Evolutionary conservation across 2,888 invertebrate species (phyloP), one percentile per base, ranked within the genome.

Genomic region (Frankliniella intonsa): DNA sequence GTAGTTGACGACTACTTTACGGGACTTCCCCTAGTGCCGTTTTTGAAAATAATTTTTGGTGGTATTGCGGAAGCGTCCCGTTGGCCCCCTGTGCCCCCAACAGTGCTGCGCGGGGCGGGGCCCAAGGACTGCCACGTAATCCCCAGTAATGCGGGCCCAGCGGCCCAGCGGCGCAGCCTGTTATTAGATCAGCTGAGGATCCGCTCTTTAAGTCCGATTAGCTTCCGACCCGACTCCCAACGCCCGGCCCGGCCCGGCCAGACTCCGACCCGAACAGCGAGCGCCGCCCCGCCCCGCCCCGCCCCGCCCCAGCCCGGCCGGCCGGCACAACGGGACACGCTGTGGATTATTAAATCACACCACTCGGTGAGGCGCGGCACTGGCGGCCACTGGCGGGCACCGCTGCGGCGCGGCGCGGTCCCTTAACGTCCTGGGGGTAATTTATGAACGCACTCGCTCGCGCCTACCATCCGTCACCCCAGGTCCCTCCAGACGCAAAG

Each of bases 171-270:
- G 12, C 62, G 62, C 17, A 12, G 25, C 69, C 69, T 76, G 69
- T 76, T 76, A 76, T 76, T 76, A 76, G 25, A 76, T 76, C 69
- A 38, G 38, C 38, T 38, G 25, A 25, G 69, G 69, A 55, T 55
- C 55, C 55, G 55, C 55, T 55, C 55, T 76, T 76, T 76, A 76
- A 76, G 69, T 76, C 69, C 69, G 69, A 76, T 76, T 76, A 76
- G 69, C 25, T 76, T 25, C 69, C 69, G 69, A 76, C 69, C 12
- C 69, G 62, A n/a, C 62, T 62, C 17, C 14, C 19, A n/a, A 17
- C 14, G 62, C 19, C 17, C 62, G 62, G 62, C 62, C 14, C 19
- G 17, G 55, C 55, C 55, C 3, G 14, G 55, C 14, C 55, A 2
- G 55, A 8, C 55, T 17, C 55, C 3, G 55, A 55, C 55, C 55